Conservation (phyloP, 2,888 invertebrate species). For the Spisula solida region DNA sequence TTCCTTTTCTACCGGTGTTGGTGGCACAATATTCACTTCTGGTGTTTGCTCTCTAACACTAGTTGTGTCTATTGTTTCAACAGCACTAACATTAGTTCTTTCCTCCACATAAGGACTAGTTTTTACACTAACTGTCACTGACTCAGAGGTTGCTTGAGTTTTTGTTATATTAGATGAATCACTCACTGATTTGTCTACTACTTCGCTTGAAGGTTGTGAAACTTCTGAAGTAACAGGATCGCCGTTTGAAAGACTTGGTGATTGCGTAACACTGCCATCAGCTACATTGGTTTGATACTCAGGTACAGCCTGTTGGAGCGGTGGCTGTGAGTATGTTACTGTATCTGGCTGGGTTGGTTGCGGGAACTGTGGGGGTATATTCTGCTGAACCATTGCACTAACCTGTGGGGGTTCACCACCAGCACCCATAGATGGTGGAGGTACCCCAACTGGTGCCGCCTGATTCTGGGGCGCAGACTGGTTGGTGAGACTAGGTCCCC, state of each 20-base stretch:
- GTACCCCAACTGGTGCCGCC: slow-evolving; percentile 24
- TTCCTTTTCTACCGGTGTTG: slow-evolving; percentile 69
- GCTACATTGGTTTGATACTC: slow-evolving; percentile 7
- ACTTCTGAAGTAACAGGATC: slow-evolving; percentile 1
- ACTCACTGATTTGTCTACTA: neutral
- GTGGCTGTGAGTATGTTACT: neutral
- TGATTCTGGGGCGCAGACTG: slow-evolving; percentile 22
- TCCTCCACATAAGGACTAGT: slow-evolving; percentile 33
- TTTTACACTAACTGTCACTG: slow-evolving; percentile 62
- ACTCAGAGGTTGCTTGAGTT: slow-evolving; percentile 41
- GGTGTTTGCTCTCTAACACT: slow-evolving; percentile 54
- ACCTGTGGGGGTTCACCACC: slow-evolving; percentile 13
- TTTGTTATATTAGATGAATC: slow-evolving; percentile 34
- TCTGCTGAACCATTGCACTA: neutral
- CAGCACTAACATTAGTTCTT: slow-evolving; percentile 43
- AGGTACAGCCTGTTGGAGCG: neutral
- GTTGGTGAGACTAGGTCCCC: neutral
- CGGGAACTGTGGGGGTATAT: slow-evolving; percentile 27
- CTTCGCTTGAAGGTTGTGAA: slow-evolving; percentile 20
- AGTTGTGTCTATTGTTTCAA: slow-evolving; percentile 31
- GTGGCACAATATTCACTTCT: slow-evolving; percentile 66
- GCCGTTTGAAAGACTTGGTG: slow-evolving; percentile 64
- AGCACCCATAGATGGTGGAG: slow-evolving; percentile 29
- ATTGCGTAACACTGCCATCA: slow-evolving; percentile 33
- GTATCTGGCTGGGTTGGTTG: slow-evolving; percentile 15